Evolutionary conservation across 2,888 invertebrate genomes (phyloP).

Genomic region (Acanthosepion lycidas): DNA sequence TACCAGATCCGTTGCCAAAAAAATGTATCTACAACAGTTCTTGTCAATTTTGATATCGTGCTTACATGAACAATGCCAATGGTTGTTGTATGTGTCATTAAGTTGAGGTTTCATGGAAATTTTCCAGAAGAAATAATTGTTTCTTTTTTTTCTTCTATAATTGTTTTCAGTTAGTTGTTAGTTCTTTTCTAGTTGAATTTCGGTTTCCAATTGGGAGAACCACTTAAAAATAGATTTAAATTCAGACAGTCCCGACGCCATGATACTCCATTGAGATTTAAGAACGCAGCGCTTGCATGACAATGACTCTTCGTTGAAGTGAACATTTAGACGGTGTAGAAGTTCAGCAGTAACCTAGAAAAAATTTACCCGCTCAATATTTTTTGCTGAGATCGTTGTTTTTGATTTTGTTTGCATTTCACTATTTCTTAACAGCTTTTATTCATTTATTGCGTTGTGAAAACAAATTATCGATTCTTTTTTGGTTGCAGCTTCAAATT

Average conservation of each 20-base stretch:
- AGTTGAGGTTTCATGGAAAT: too few relatives aligned
- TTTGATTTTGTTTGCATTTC: neutral
- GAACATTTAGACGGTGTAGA: neutral
- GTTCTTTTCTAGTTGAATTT: neutral
- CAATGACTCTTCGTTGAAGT: neutral
- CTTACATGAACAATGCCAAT: too few relatives aligned
- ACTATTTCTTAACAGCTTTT: neutral
- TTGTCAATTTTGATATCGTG: too few relatives aligned
- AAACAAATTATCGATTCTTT: neutral
- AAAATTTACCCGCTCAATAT: neutral
- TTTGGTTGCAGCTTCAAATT: neutral
- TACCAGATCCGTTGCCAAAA: too few relatives aligned
- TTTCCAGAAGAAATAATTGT: too few relatives aligned
- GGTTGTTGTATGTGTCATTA: too few relatives aligned
- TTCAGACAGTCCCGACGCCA: neutral
- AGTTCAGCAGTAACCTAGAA: neutral
- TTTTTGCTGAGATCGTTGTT: neutral
- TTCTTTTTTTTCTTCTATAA: too few relatives aligned
- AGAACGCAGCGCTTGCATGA: neutral
- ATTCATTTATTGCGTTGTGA: neutral
- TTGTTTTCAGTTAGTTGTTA: neutral
- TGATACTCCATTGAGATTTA: neutral
- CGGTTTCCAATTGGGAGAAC: neutral
- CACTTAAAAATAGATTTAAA: neutral
- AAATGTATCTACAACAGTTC: too few relatives aligned